Percentiles rank a stretch among this genome's conserved stretches.
Conservation (phyloP, 2,113 vertebrate species). For the Zonotrichia leucophrys region DNA sequence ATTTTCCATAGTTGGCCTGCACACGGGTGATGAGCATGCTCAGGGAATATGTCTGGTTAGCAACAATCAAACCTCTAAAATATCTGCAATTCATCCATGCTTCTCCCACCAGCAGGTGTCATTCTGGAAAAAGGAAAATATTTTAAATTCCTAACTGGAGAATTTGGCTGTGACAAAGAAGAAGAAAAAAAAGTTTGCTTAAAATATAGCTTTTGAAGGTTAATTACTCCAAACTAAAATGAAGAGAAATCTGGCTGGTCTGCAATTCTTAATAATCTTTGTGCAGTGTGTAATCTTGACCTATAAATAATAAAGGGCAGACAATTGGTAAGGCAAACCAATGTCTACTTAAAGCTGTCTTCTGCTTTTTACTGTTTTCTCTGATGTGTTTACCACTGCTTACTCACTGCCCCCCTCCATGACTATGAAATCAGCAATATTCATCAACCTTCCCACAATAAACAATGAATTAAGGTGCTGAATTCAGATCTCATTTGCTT, state of each 20-base stretch:
- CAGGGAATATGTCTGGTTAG: not conserved
- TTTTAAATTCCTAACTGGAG: constrained; percentile 59
- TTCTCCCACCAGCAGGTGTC: constrained; percentile 79
- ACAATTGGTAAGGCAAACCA: not conserved
- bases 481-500: not conserved
- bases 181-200: not conserved
- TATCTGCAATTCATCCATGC: constrained; percentile 67
- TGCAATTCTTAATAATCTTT: not conserved
- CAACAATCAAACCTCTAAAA: constrained; percentile 29
- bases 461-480: not conserved
- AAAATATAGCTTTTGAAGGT: not conserved
- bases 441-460: not conserved
- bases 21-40: not conserved
- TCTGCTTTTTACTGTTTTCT: not conserved
- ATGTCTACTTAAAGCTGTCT: not conserved
- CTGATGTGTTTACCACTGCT: not conserved
- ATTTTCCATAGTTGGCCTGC: not conserved
- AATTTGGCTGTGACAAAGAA: constrained; percentile 54
- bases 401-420: not conserved
- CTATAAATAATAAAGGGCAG: not conserved
- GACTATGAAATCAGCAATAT: not conserved
- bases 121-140: constrained; percentile 81
- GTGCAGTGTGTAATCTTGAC: not conserved
- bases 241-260: not conserved
- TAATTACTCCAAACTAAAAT: not conserved